A percentile compares a stretch with the other conserved stretches of the same genome.
Evolutionary conservation across 2,888 invertebrate genomes (phyloP).

Genomic region (Linnaemya tessellans): DNA sequence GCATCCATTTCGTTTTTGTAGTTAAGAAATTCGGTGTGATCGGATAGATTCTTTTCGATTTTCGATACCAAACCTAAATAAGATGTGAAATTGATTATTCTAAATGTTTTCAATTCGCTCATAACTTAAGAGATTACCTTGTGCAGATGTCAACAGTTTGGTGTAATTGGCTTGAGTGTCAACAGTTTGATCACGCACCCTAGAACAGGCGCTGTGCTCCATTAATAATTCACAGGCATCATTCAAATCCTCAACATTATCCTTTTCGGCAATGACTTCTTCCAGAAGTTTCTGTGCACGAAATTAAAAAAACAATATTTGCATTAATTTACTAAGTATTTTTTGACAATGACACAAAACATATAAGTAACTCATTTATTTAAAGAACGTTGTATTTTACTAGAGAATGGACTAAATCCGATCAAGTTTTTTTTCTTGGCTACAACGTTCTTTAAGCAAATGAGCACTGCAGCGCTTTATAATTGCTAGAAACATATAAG

Average conservation of each 20-base stretch:
- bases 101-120: too few species aligned
- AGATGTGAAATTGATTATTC: not conserved
- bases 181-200: slow-evolving; percentile 93
- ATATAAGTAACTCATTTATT: slow-evolving; percentile 3
- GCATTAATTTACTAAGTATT: not conserved
- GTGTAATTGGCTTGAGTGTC: slow-evolving; percentile 93
- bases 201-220: slow-evolving; percentile 92
- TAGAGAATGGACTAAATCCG: not conserved
- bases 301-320: slow-evolving; percentile 10
- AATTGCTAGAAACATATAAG: not conserved
- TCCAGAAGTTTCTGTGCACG: slow-evolving; percentile 86
- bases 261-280: slow-evolving; percentile 90
- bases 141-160: slow-evolving; percentile 89
- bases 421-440: not conserved
- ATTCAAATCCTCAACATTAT: slow-evolving; percentile 91
- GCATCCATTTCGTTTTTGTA: slow-evolving; percentile 92
- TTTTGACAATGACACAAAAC: not conserved
- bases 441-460: not conserved
- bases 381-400: not conserved
- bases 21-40: slow-evolving; percentile 95
- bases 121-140: slow-evolving; percentile 83
- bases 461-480: not conserved
- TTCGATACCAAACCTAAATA: slow-evolving; percentile 88
- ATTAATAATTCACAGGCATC: slow-evolving; percentile 94
- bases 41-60: slow-evolving; percentile 94